Base-by-base conservation (phyloP, 2,797 vertebrate genomes). In the Sardinella longiceps region DNA sequence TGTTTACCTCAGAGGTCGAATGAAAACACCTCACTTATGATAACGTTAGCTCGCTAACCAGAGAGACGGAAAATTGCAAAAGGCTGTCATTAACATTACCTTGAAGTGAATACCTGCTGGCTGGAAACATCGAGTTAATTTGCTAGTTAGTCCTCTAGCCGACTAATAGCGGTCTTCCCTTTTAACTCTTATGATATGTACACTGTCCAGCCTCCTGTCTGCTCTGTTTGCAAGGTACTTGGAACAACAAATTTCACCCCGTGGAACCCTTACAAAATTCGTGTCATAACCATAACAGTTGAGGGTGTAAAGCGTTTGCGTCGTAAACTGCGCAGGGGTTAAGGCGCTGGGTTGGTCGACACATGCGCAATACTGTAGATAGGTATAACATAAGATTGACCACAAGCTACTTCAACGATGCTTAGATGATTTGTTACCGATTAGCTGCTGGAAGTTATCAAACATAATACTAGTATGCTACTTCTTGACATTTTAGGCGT, bases 41-140 rank as follows among this genome's bases (percentile, higher is more conserved):
- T 43, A 53, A 53, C 51, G 5, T 53, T 53, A 43, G 37, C 33
- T 77, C 20, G 70, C 70, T 77, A 77, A 43, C 70, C 70, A 77
- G 14, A 3, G 33, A 74, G 70, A 43, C 20, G 70, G 18, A 43
- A 33, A 74, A 74, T 39, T 5, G 66, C 66, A 6, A 39, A 77
- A 84, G 30, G 18, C 33, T 51, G 60, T 86, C 88, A 51, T 80
- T 93, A 95, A 95, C 95, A 53, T 80, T 93, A 95, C 95, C 95
- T 93, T 90, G 92, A 70, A 92, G 84, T 1, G 93, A 90, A 83
- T 94, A 95, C 91, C 94, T 95, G 91, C 92, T 86, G 37, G 92
- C 94, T 85, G 94, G 94, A 88, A 96, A 93, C 95, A 96, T 96
- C 18, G 2, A 89, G 39, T 50, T 50, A 80, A 48, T 60, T 53